These are phyloP conservation scores for Melanaphis sacchari DNA, from an alignment of 1,140 invertebrate genomes.

Conservation along the genomic window DNA sequence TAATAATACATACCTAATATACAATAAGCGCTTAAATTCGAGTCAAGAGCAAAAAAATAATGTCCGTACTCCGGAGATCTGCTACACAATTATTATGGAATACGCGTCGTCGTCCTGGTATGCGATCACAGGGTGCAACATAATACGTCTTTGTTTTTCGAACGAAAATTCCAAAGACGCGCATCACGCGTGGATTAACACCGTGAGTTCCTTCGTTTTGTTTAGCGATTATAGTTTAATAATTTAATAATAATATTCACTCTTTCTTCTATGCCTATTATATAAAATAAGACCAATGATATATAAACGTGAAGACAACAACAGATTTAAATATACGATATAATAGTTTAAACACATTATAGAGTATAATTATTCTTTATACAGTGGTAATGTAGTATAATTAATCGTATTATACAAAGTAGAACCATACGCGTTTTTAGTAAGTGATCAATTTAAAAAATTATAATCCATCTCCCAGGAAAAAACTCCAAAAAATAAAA, in stretches of 20 bases:
- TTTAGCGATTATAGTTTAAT: neutral
- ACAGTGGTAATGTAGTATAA: too few relatives aligned
- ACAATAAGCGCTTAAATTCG: neutral
- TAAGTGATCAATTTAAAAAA: neutral
- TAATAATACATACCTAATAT: neutral
- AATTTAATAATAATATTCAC: neutral
- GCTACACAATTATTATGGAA: neutral
- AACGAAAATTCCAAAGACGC: neutral
- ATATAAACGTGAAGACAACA: too few relatives aligned
- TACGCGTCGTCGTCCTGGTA: neutral
- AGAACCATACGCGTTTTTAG: too few relatives aligned
- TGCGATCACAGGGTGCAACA: neutral
- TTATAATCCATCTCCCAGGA: too few relatives aligned
- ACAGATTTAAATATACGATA: neutral
- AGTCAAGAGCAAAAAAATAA: neutral
- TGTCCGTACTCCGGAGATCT: neutral
- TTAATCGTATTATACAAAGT: too few relatives aligned
- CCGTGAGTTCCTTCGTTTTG: neutral
- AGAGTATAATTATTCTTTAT: too few relatives aligned
- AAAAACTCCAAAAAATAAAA: neutral
- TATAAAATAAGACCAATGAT: neutral
- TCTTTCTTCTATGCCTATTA: neutral
- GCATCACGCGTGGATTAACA: neutral
- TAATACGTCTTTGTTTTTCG: neutral
- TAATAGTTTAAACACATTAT: too few relatives aligned